Base-by-base conservation (phyloP, 2,888 invertebrate species). In the Pseudeuparius sepicola region DNA sequence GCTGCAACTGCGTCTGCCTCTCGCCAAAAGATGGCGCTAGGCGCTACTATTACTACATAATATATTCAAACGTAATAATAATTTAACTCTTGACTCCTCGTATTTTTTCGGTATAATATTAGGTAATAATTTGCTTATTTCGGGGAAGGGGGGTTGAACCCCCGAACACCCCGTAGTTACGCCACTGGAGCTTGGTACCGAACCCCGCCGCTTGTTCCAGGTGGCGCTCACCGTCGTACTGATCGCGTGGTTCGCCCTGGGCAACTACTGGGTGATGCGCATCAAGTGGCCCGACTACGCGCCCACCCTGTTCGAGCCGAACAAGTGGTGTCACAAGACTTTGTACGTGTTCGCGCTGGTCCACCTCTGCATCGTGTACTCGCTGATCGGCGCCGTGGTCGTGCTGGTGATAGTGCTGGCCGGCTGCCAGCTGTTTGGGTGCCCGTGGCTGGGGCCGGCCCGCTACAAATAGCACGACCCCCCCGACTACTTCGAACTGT, bases 261-360 rank as follows among this genome's bases (percentile, higher is more conserved):
- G 85, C 15, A 85, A 84, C 61, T 75, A 75, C 56, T 87, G 86
- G 86, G 80, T 80, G 10, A 63, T 81, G 27, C 67, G 69, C 42
- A 80, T 85, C 55, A 75, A 77, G 67, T 79, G 78, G 75, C 86
- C 86, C 1, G 75, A 79, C 50, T 85, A 75, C 60, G 66, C 73
- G 1, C 76, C 78, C 1, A 73, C 75, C 0, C 64, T 82, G 16
- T 81, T 76, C 58, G 78, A 82, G 42, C 86, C 86, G 0, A 78
- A 81, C 59, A 70, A 72, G 44, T 86, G 85, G 83, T 87, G 85
- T 54, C 75, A 81, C 54, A 70, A 73, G 44, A 78, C 79, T 0
- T 69, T 87, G 15, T 87, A 85, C 60, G 70, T 81, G 51, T 85
- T 85, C 57, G 71, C 83, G 0, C 54, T 85, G 37, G 75, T 78